Conservation (phyloP, 2,888 invertebrate species). For the Pedicia rivosa region DNA sequence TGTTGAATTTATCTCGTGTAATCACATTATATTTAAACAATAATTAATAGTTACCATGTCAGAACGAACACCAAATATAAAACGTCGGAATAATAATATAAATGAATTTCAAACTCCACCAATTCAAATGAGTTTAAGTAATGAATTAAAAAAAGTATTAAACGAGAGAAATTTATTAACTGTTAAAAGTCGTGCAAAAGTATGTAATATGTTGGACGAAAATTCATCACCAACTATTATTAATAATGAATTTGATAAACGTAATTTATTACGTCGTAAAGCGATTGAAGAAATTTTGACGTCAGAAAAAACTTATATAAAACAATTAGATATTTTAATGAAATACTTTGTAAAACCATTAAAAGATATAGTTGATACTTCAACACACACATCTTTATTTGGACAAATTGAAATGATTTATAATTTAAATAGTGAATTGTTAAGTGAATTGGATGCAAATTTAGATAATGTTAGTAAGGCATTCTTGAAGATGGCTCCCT, state of each 20-base stretch:
- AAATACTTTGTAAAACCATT: constrained; percentile 45
- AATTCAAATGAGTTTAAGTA: constrained; percentile 35
- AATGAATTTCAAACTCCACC: constrained; percentile 15
- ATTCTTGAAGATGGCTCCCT: constrained; percentile 56
- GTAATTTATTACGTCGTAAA: constrained; percentile 30
- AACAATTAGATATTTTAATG: constrained; percentile 47
- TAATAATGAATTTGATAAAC: constrained; percentile 20
- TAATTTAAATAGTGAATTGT: constrained; percentile 42
- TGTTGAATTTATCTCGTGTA: no score
- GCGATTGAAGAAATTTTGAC: constrained; percentile 50
- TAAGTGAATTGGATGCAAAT: constrained; percentile 38
- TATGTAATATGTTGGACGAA: constrained; percentile 37
- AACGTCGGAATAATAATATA: neutral
- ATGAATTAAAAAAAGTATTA: constrained; percentile 42
- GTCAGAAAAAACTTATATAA: constrained; percentile 51
- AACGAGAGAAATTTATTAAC: constrained; percentile 44
- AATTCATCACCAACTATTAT: constrained; percentile 8
- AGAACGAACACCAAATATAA: neutral
- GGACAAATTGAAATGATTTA: constrained; percentile 47
- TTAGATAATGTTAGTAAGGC: constrained; percentile 43
- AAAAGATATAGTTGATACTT: constrained; percentile 33
- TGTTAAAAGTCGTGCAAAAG: constrained; percentile 40
- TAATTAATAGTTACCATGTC: neutral
- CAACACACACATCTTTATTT: constrained; percentile 38
- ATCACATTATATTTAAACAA: no score